Conservation (phyloP, 2,797 vertebrate genomes). For the Picus viridis region DNA sequence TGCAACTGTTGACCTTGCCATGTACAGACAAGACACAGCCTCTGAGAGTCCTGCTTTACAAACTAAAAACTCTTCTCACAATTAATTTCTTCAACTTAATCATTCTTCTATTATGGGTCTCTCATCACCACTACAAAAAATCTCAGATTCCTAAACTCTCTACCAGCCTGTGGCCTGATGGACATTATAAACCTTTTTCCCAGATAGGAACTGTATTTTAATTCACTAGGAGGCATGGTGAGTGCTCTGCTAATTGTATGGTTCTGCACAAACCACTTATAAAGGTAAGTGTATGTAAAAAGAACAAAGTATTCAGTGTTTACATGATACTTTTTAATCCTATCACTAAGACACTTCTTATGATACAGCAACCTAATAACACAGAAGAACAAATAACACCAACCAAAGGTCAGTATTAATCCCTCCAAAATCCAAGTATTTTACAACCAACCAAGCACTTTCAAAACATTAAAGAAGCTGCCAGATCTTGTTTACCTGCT, state of each 20-base stretch:
- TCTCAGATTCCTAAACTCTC: background rate
- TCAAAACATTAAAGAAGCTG: background rate
- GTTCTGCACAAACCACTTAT: background rate
- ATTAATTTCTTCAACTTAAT: background rate
- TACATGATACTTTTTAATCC: background rate
- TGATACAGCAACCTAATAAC: background rate
- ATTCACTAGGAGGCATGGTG: background rate
- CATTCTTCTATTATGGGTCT: background rate
- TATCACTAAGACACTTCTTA: background rate
- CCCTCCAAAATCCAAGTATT: background rate
- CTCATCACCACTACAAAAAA: background rate
- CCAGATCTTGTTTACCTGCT: conserved; percentile 80
- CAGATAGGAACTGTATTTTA: background rate
- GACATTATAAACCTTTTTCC: background rate
- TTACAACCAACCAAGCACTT: background rate
- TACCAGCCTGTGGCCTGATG: background rate
- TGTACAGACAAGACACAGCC: background rate
- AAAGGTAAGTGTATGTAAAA: background rate
- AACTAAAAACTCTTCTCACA: background rate
- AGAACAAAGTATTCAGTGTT: background rate
- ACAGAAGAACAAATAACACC: background rate
- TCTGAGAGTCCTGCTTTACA: background rate
- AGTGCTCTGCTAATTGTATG: background rate
- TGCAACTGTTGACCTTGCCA: background rate
- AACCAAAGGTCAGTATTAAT: background rate